Percentiles rank a stretch among this genome's conserved stretches.
These are phyloP conservation scores for Drosophila miranda DNA, from an alignment of 1,140 invertebrate genomes.

Conservation along the genomic window DNA sequence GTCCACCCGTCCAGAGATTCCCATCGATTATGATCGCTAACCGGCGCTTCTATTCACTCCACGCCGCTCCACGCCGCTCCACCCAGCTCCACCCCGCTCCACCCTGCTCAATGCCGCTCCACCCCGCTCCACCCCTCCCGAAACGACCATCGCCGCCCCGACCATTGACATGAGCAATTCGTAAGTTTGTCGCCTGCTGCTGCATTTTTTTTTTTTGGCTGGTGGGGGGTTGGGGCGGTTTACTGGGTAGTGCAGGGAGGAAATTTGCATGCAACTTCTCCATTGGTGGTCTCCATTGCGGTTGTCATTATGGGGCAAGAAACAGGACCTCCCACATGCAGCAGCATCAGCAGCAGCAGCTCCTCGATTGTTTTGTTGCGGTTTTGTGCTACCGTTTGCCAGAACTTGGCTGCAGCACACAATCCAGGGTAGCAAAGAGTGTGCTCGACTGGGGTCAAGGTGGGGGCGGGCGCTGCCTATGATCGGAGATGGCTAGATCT, in stretches of 20 bases:
- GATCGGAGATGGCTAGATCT: no score
- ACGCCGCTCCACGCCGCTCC: conserved; percentile 1
- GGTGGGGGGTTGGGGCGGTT: background rate
- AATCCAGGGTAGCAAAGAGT: conserved; percentile 14
- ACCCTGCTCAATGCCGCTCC: conserved; percentile 10
- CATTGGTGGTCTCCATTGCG: conserved; percentile 69
- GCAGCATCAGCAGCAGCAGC: no score
- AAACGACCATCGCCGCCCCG: conserved; percentile 1
- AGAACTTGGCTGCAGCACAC: conserved; percentile 26
- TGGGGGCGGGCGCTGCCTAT: no score
- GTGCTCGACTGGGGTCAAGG: background rate
- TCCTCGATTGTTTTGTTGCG: conserved; percentile 74
- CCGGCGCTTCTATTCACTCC: conserved; percentile 61
- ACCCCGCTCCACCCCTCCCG: background rate
- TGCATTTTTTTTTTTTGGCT: conserved; percentile 36
- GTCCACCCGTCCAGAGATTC: conserved; percentile 5
- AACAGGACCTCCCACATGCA: conserved; percentile 79
- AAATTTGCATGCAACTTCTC: conserved; percentile 71
- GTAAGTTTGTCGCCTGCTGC: conserved; percentile 76
- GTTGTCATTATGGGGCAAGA: conserved; percentile 70
- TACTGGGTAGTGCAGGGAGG: background rate
- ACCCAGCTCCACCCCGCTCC: no score
- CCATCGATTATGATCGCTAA: conserved; percentile 67
- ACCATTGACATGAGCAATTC: conserved; percentile 78
- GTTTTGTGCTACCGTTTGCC: conserved; percentile 75